Percentiles rank a stretch among this genome's conserved stretches.
phyloP scores from a whole-genome alignment of 2,113 vertebrate genomes.

The Gavialis gangeticus region DNA sequence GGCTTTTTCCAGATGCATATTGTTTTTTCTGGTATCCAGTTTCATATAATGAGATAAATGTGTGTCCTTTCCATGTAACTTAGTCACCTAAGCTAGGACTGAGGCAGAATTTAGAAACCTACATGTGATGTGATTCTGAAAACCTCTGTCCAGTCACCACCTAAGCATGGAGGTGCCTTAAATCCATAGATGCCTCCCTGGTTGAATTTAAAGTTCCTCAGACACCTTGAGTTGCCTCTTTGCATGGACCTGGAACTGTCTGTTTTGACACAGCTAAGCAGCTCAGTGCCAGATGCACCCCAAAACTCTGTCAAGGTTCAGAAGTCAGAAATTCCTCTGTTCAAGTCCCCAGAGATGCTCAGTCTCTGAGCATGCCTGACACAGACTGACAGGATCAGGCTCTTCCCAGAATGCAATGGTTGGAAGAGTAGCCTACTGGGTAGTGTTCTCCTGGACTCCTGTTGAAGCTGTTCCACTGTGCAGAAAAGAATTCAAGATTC shows the following conservation, averaged over 20 bases:
- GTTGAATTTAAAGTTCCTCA: accelerated
- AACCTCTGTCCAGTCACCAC: neutral
- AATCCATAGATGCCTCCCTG: neutral
- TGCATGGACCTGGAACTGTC: neutral
- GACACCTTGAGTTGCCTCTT: neutral
- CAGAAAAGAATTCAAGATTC: too few relatives aligned
- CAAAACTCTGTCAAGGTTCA: neutral
- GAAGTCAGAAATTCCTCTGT: neutral
- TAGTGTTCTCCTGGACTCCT: too few relatives aligned
- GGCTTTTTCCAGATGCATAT: too few relatives aligned
- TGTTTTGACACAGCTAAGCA: neutral
- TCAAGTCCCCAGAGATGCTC: neutral
- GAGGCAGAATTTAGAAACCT: too few relatives aligned
- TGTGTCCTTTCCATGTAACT: too few relatives aligned
- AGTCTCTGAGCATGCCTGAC: too few relatives aligned
- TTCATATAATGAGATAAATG: too few relatives aligned
- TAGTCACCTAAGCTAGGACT: too few relatives aligned
- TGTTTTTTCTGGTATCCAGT: too few relatives aligned
- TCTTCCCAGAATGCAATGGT: neutral
- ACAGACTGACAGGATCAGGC: neutral
- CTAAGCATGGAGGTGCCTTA: neutral
- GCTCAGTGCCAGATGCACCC: neutral
- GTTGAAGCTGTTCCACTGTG: too few relatives aligned
- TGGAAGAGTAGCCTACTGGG: too few relatives aligned
- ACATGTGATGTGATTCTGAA: neutral